Evolutionary conservation across 2,888 invertebrate genomes (phyloP), one percentile per base, ranked within the genome.

Genomic region (Deladenus siricidicola): DNA sequence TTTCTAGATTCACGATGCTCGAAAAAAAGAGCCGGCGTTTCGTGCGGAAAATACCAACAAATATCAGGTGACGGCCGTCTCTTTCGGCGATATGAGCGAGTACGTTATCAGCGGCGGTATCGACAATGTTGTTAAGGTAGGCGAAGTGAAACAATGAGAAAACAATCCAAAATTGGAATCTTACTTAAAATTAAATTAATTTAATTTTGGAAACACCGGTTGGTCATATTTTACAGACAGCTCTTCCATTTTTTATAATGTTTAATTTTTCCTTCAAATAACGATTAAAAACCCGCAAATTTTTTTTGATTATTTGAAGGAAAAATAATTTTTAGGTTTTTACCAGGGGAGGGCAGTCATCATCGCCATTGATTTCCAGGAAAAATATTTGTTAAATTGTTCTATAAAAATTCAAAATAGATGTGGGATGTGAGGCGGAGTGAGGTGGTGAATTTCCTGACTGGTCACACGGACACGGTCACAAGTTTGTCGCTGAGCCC

Each of bases 351-450:
- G n/a, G n/a, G n/a, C n/a, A n/a, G n/a, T n/a, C n/a, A n/a, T n/a
- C n/a, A n/a, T n/a, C n/a, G n/a, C n/a, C n/a, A n/a, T n/a, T n/a
- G n/a, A n/a, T n/a, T n/a, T n/a, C n/a, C n/a, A n/a, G n/a, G n/a
- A n/a, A n/a, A 23, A 56, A 58, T 26, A 17, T 4, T 58, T 34
- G 26, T n/a, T 23, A 1, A 21, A 63, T 19, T 45, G 50, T 34
- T 56, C 17, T 14, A 4, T 60, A 14, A 29, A 10, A 63, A 42
- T 66, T 21, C 44, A 4, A 21, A 23, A 30, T 44, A 74, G 83
- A 88, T 94, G 0, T 99, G 96, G 96, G 98, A 99, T 80, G 83
- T 93, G 47, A 84, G 96, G 56, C 91, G 89, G 79, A 88, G 88
- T 78, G 87, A 90, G 51, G 80, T 89, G 0, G 55, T 69, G 4